phyloP scores from a whole-genome alignment of 1,140 invertebrate genomes.

The Tetramorium simillimum region DNA sequence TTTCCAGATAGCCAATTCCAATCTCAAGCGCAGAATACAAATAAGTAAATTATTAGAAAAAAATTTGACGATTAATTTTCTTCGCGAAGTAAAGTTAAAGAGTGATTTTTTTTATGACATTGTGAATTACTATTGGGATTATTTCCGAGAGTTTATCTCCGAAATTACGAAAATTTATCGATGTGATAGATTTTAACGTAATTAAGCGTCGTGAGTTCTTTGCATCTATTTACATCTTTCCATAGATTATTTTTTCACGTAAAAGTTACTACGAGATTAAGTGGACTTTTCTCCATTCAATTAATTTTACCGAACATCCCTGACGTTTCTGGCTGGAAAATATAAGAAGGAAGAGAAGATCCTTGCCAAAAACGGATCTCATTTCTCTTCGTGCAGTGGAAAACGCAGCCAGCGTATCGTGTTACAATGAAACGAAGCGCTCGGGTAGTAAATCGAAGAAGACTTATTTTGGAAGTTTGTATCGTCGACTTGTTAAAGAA shows the following conservation, averaged over 20 bases:
- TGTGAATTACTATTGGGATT: background rate
- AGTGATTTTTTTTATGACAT: background rate
- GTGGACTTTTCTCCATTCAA: background rate
- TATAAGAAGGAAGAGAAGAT: background rate
- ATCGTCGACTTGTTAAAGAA: constrained; percentile 11
- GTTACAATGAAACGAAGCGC: constrained; percentile 33
- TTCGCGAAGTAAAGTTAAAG: background rate
- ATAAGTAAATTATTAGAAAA: background rate
- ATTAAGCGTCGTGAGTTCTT: background rate
- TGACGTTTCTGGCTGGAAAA: background rate
- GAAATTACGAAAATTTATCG: background rate
- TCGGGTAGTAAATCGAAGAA: constrained; percentile 18
- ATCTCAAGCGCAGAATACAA: background rate
- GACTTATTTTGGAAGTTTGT: background rate
- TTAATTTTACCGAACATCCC: background rate
- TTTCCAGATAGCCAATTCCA: background rate
- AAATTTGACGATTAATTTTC: background rate
- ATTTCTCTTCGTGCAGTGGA: background rate
- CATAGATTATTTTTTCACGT: background rate
- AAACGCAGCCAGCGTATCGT: background rate
- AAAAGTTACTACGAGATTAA: background rate
- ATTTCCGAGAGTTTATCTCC: background rate
- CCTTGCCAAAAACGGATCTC: constrained; percentile 12
- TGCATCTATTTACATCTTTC: background rate
- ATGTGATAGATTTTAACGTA: no score